A percentile compares a stretch with the other conserved stretches of the same genome.
Conservation (phyloP, 2,113 vertebrate genomes). For the Labeo catla region DNA sequence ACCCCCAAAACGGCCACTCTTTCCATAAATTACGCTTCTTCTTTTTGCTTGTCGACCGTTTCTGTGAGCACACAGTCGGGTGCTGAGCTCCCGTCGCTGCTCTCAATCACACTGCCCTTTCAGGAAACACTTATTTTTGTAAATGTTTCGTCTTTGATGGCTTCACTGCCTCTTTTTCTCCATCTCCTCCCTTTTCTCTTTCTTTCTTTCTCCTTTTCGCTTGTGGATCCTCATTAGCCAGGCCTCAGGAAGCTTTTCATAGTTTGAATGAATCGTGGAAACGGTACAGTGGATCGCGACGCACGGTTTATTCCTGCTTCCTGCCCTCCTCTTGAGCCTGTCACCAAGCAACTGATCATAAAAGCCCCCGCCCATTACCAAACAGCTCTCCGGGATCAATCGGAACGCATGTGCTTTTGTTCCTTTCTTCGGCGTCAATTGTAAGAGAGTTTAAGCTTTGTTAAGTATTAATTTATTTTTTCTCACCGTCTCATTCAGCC, state of each 20-base stretch:
- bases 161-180: conserved; percentile 33
- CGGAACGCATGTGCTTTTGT: conserved; percentile 73
- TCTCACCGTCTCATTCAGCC: conserved; percentile 50
- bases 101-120: conserved; percentile 64
- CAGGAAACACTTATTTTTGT: conserved; percentile 71
- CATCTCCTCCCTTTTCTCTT: conserved; percentile 13
- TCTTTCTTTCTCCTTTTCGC: conserved; percentile 54
- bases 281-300: conserved; percentile 66
- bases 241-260: conserved; percentile 81
- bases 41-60: conserved; percentile 75
- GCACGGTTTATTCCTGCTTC: conserved; percentile 53
- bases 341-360: conserved; percentile 78
- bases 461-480: conserved; percentile 66
- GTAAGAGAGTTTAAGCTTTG: conserved; percentile 71
- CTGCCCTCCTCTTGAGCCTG: conserved; percentile 63
- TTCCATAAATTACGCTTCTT: conserved; percentile 76
- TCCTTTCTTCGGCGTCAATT: conserved; percentile 72
- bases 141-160: conserved; percentile 76
- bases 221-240: conserved; percentile 73
- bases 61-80: conserved; percentile 71
- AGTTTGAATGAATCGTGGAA: conserved; percentile 73
- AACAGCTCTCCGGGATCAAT: conserved; percentile 73
- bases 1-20: conserved; percentile 57
- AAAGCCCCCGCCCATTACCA: conserved; percentile 70
- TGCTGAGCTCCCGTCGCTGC: conserved; percentile 64